phyloP scores from a whole-genome alignment of 2,888 invertebrate species.

The Hermaeophaga mercurialis region DNA sequence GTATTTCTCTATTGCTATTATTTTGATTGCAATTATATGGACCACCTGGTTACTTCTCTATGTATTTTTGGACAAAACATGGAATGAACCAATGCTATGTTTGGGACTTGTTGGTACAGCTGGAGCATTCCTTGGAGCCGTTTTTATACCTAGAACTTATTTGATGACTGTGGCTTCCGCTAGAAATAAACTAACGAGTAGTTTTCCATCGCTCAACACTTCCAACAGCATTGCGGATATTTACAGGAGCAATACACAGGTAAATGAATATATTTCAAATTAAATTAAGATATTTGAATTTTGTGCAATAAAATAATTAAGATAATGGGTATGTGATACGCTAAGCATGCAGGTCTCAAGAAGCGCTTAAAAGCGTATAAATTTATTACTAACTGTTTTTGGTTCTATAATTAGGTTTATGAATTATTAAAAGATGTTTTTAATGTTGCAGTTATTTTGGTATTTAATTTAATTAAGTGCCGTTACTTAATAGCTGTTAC shows the following conservation, averaged over 20 bases:
- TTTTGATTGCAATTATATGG: constrained; percentile 65
- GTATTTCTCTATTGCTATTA: constrained; percentile 62
- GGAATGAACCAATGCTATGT: constrained; percentile 66
- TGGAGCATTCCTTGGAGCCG: constrained; percentile 65
- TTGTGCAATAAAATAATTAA: too few species aligned
- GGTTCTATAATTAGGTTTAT: too few species aligned
- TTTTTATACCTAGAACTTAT: constrained; percentile 73
- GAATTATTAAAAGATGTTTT: too few species aligned
- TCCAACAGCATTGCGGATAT: constrained; percentile 58
- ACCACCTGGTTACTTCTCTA: constrained; percentile 64
- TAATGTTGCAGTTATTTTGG: too few species aligned
- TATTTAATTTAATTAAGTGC: too few species aligned
- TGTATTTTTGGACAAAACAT: constrained; percentile 59
- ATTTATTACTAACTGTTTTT: too few species aligned
- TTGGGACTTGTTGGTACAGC: constrained; percentile 67
- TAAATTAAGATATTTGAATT: too few species aligned
- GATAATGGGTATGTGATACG: too few species aligned
- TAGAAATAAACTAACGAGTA: constrained; percentile 64
- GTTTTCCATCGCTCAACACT: constrained; percentile 59
- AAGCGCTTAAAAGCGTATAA: too few species aligned
- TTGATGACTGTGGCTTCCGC: constrained; percentile 69
- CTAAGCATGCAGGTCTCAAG: too few species aligned
- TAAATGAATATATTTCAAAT: too few species aligned
- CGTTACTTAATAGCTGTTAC: too few species aligned
- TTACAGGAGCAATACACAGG: constrained; percentile 55